Conservation (phyloP, 1,140 invertebrate species). For the Lutraria rhynchaena region DNA sequence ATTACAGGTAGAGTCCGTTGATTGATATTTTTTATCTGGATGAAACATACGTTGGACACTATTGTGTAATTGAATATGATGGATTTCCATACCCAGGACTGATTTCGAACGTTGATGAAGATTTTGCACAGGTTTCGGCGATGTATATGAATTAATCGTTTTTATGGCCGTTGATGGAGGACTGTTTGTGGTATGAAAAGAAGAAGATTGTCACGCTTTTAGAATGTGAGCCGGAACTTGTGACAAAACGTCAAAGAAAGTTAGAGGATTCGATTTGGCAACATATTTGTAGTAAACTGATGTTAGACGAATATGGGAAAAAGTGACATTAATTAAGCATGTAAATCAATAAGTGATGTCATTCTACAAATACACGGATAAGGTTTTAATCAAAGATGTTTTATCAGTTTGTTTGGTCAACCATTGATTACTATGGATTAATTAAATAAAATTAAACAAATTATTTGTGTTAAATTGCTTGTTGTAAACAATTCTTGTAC, state of each 20-base stretch:
- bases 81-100: neutral
- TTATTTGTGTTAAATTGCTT: no score
- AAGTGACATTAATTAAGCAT: no score
- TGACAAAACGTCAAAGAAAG: constrained; percentile 12
- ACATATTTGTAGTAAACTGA: neutral
- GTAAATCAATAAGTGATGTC: no score
- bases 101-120: constrained; percentile 5
- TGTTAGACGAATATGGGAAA: constrained; percentile 8
- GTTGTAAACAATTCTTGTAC: no score
- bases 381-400: no score
- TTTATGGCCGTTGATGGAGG: constrained; percentile 15
- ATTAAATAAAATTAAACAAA: no score
- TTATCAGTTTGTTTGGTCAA: no score
- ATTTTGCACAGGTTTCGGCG: neutral
- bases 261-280: neutral
- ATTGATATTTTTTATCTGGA: no score
- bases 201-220: neutral
- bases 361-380: no score
- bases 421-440: no score
- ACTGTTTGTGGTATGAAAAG: constrained; percentile 18
- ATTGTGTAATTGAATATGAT: constrained; percentile 16
- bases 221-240: neutral
- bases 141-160: neutral
- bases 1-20: no score
- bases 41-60: neutral